Conservation (phyloP, 2,888 invertebrate species). For the Leptinotarsa tumamoca region DNA sequence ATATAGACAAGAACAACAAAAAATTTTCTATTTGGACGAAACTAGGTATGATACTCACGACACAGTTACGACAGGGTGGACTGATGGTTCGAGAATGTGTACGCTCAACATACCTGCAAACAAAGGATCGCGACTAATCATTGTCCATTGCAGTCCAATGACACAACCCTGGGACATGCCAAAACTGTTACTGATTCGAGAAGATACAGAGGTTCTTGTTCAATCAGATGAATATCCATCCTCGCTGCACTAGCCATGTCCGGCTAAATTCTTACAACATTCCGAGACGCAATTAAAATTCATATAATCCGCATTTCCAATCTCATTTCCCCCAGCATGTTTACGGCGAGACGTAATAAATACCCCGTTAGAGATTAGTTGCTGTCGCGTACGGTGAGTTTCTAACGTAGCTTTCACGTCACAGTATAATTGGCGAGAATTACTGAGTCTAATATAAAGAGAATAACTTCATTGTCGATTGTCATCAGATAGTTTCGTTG, state of each 20-base stretch:
- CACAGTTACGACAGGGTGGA: too few relatives aligned
- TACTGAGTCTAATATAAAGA: not conserved
- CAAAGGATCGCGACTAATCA: too few relatives aligned
- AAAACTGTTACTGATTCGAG: not conserved
- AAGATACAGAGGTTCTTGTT: too few relatives aligned
- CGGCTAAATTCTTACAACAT: too few relatives aligned
- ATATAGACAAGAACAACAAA: too few relatives aligned
- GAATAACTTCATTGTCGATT: not conserved
- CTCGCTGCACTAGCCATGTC: too few relatives aligned
- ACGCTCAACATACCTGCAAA: too few relatives aligned
- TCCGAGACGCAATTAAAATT: not conserved
- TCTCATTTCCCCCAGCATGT: not conserved
- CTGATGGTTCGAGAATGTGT: too few relatives aligned
- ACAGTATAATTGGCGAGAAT: not conserved
- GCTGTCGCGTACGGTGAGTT: not conserved
- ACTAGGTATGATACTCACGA: too few relatives aligned
- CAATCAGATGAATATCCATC: too few relatives aligned
- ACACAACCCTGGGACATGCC: not conserved
- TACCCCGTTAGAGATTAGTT: slow-evolving; percentile 7
- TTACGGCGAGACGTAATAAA: not conserved
- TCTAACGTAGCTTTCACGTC: slow-evolving; percentile 8
- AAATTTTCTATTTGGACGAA: too few relatives aligned
- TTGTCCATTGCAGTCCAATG: not conserved
- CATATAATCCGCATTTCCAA: slow-evolving; percentile 4
- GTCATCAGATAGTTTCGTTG: not conserved